A percentile compares a stretch with the other conserved stretches of the same genome.
phyloP scores from a whole-genome alignment of 2,797 vertebrate species.

The Strix occidentalis region DNA sequence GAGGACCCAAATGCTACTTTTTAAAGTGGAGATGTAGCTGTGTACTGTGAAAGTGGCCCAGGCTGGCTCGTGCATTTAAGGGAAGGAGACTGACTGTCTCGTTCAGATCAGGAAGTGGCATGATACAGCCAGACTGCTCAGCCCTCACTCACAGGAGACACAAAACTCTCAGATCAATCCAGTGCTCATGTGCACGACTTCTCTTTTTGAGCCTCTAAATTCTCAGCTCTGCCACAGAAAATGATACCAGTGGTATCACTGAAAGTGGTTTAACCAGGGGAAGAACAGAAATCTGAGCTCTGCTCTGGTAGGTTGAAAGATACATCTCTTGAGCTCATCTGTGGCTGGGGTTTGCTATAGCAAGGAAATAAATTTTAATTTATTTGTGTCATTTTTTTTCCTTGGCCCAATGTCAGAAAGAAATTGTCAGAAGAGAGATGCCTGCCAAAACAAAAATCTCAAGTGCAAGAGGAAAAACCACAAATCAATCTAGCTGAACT shows the following conservation, averaged over 20 bases:
- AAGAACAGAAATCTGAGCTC: background rate
- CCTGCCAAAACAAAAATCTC: slow-evolving; percentile 4
- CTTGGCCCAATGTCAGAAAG: slow-evolving; percentile 8
- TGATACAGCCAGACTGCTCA: background rate
- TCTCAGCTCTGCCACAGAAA: background rate
- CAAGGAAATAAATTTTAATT: slow-evolving; percentile 21
- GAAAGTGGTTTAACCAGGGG: background rate
- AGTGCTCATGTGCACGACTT: background rate
- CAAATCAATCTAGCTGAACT: slow-evolving; percentile 10
- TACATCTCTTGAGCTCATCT: background rate
- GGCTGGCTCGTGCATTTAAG: background rate
- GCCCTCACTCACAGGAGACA: accelerated
- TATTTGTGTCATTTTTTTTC: background rate
- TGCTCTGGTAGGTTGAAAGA: background rate
- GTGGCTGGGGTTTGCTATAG: background rate
- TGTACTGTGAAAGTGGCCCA: background rate
- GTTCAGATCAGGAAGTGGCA: background rate
- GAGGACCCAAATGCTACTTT: background rate
- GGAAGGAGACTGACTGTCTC: background rate
- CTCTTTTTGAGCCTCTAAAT: background rate
- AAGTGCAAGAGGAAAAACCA: background rate
- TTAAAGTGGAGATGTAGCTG: background rate
- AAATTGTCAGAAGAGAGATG: slow-evolving; percentile 4
- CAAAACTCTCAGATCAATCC: background rate
- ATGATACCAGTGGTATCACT: background rate